A percentile compares a stretch with the other conserved stretches of the same genome.
Conservation (phyloP, 2,888 invertebrate genomes). For the Theretra japonica region DNA sequence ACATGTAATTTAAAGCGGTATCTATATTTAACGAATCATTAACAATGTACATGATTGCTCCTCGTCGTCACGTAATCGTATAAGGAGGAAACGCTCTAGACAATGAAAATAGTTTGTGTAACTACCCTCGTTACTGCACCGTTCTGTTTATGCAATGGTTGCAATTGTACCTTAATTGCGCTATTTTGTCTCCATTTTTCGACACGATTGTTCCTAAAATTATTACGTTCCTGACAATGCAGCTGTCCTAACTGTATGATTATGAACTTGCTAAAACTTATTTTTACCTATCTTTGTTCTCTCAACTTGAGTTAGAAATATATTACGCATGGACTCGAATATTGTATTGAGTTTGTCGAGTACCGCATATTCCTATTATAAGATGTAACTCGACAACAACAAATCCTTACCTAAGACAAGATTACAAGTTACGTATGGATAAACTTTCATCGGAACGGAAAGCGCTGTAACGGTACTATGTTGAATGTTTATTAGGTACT, state of each 20-base stretch:
- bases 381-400: not conserved
- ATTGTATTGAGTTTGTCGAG: not conserved
- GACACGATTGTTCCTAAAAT: not conserved
- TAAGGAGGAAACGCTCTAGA: constrained; percentile 79
- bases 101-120: constrained; percentile 77
- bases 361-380: not conserved
- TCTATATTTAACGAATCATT: constrained; percentile 30
- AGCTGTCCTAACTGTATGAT: not conserved
- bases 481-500: constrained; percentile 31
- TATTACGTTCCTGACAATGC: not conserved
- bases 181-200: not conserved
- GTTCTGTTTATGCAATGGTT: constrained; percentile 60
- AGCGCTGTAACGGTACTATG: constrained; percentile 18
- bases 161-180: constrained; percentile 18
- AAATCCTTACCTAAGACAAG: constrained; percentile 1
- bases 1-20: not conserved
- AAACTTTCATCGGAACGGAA: constrained; percentile 21
- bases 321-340: not conserved
- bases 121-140: constrained; percentile 62
- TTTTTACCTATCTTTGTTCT: too few species aligned
- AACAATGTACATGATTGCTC: constrained; percentile 32
- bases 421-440: constrained; percentile 2
- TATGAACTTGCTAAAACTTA: too few species aligned
- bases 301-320: too few species aligned
- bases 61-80: constrained; percentile 64